Evolutionary conservation across 1,140 invertebrate genomes (phyloP).

Genomic region (Brachionus rubens): DNA sequence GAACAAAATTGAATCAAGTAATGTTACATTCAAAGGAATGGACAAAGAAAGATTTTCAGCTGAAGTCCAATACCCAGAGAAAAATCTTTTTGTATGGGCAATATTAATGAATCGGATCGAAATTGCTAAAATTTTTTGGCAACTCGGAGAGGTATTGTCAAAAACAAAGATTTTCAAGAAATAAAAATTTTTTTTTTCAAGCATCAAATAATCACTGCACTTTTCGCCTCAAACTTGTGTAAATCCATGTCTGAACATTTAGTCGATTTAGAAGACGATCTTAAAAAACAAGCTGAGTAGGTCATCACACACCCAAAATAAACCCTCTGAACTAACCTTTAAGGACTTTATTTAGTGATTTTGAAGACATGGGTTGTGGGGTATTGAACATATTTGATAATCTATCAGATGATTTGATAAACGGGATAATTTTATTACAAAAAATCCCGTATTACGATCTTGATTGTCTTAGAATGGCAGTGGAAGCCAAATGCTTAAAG

Average conservation of each 20-base stretch:
- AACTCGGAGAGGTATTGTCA: conserved; percentile 50
- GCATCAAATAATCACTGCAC: conserved; percentile 51
- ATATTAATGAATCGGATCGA: conserved; percentile 55
- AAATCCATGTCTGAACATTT: conserved; percentile 51
- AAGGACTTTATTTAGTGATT: conserved; percentile 50
- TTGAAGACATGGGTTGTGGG: conserved; percentile 53
- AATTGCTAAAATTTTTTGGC: conserved; percentile 56
- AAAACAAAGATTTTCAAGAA: neutral
- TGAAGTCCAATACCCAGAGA: conserved; percentile 51
- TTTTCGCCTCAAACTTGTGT: conserved; percentile 53
- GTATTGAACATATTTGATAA: conserved; percentile 52
- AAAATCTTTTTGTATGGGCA: conserved; percentile 57
- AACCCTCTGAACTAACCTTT: conserved; percentile 38
- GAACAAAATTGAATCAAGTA: conserved; percentile 16
- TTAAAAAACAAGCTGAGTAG: conserved; percentile 48
- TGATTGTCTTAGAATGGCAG: conserved; percentile 25
- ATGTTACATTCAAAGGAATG: neutral
- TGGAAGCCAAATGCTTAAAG: conserved; percentile 26
- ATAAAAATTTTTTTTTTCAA: neutral
- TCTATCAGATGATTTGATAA: conserved; percentile 41
- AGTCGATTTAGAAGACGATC: conserved; percentile 51
- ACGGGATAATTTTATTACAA: conserved; percentile 31
- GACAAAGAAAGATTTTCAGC: conserved; percentile 1
- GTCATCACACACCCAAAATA: neutral
- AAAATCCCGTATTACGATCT: conserved; percentile 44